phyloP scores from a whole-genome alignment of 2,888 invertebrate genomes.

The Drosophila pegasa region DNA sequence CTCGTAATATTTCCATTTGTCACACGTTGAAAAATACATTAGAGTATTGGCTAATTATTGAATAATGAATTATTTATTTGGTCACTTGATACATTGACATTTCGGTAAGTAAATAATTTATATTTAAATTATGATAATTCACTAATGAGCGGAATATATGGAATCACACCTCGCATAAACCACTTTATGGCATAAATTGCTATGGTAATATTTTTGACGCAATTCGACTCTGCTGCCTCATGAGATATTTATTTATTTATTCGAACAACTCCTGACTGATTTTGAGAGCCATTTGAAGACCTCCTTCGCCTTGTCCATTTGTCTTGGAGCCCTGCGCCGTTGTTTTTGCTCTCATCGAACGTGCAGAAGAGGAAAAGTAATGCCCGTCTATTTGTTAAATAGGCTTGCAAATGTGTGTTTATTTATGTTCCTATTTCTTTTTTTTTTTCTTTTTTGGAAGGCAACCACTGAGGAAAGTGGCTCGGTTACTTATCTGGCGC shows the following conservation, averaged over 20 bases:
- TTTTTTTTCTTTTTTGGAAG: background rate
- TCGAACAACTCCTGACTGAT: slow-evolving; percentile 1
- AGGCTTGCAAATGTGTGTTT: slow-evolving; percentile 72
- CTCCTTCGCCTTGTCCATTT: slow-evolving; percentile 21
- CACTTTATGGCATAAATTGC: background rate
- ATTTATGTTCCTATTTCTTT: slow-evolving; percentile 41
- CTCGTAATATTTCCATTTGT: background rate
- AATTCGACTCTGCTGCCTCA: too few species aligned
- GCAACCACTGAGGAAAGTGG: background rate
- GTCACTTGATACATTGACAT: background rate
- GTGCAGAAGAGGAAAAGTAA: slow-evolving; percentile 38
- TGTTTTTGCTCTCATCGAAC: slow-evolving; percentile 22
- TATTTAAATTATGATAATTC: background rate
- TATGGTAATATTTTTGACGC: background rate
- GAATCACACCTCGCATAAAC: background rate
- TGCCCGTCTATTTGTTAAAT: slow-evolving; percentile 72
- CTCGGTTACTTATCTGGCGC: slow-evolving; percentile 58
- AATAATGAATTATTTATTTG: background rate
- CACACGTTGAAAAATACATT: background rate
- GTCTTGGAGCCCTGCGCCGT: slow-evolving; percentile 11
- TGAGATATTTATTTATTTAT: background rate
- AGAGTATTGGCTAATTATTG: background rate
- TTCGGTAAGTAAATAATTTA: background rate
- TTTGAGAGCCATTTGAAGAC: background rate
- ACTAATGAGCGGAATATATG: background rate